Base-by-base conservation (phyloP, 1,140 invertebrate genomes). In the Philotrypesis tridentata region DNA sequence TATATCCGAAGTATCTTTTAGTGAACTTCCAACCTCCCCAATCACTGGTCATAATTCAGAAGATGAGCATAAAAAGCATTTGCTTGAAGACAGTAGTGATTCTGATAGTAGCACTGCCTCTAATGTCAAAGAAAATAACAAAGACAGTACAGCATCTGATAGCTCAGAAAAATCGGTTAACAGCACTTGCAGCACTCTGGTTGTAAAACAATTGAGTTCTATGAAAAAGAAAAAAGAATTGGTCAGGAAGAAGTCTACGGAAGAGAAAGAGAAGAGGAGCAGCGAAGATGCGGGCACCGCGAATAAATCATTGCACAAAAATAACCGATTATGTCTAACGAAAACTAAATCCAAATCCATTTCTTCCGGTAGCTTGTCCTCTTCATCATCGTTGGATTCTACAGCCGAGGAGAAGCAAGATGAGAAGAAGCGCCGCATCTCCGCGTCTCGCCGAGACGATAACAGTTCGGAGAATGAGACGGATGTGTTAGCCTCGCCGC, bases 291-390 rank as follows among this genome's bases (percentile, higher is more conserved):
- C 48, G 14, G 48, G 7, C 48, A 21, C 48, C 48, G n/a, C 21
- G 7, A 55, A 55, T 55, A 55, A 55, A n/a, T n/a, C 48, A 55
- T n/a, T 55, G 48, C 17, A 55, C 48, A n/a, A 55, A 55, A 55
- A 14, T 55, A 55, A 55, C 48, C 48, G 48, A 55, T 55, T 55
- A 55, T n/a, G 2, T 5, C 71, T 83, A 83, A 83, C 21, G 48
- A 79, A 79, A 74, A 79, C 68, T 14, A 73, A 48, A 72, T 83
- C 17, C 48, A 55, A 55, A 55, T 79, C 74, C 40, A 79, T 83
- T 83, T 83, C 21, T 83, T 79, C 82, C 76, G 76, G 68, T 79
- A 83, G 82, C 76, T 83, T 55, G 48, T 55, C 48, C 0, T 55
- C 48, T 55, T 21, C 21, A 17, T 55, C 76, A 1, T 83, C 74